Base-by-base conservation (phyloP, 1,140 invertebrate species). In the Aphaenogaster ashmeadi region DNA sequence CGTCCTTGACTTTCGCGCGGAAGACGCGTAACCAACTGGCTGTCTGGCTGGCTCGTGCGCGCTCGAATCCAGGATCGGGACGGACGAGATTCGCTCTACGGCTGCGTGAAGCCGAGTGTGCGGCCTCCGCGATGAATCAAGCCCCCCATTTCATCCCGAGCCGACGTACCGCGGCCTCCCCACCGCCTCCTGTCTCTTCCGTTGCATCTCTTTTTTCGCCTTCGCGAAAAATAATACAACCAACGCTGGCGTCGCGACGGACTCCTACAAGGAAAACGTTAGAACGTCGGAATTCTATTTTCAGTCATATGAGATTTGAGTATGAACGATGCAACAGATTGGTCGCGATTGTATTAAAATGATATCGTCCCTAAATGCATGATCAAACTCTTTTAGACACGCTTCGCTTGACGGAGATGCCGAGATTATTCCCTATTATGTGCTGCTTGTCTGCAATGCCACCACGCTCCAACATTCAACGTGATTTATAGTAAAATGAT, bases 121-220 rank as follows among this genome's bases (percentile, higher is more conserved):
- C 86, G 47, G 83, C 87, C 69, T 80, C 83, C 54, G 38, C 87
- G 93, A 89, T 93, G 92, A 93, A 93, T 92, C 93, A 93, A 92
- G 89, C 91, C 92, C 92, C 87, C 91, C 85, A 13, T 47, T 75
- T 75, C 71, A 66, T 66, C 56, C 33, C 77, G 54, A 90, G 89
- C 87, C 88, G 89, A 90, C 83, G 88, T 85, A 92, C 84, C 86
- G 67, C 56, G 33, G 54, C 18, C 27, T 15, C 38, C 60, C 62
- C 38, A n/a, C 54, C 67, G 11, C 38, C 58, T 52, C 79, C 50
- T 15, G 52, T 62, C 54, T 56, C 71, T 38, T 60, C 71, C 69
- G 85, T 44, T 66, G n/a, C 84, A 21, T 41, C 38, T 69, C 83
- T 69, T 87, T 87, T 83, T 38, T 54, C 56, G 56, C 47, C 84